Evolutionary conservation across 2,888 invertebrate species (phyloP).

Genomic region (Trichogramma evanescens): DNA sequence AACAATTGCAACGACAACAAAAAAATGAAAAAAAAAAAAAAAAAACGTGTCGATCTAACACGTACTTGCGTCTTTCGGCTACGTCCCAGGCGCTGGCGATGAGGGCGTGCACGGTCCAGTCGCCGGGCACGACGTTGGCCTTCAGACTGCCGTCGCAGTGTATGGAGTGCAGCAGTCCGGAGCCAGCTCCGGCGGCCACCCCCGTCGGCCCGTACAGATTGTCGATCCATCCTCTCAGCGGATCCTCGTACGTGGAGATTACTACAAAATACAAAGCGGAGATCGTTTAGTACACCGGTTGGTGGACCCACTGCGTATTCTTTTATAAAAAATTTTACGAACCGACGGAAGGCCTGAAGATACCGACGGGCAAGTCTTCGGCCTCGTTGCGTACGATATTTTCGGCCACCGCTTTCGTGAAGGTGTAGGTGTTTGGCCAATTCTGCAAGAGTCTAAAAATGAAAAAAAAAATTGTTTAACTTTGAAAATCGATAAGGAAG

Average conservation of each 20-base stretch:
- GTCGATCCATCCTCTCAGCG: conserved; percentile 80
- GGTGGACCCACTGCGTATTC: no score
- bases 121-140: conserved; percentile 80
- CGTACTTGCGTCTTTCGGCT: conserved; percentile 43
- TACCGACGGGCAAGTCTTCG: conserved; percentile 67
- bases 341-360: conserved; percentile 82
- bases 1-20: no score
- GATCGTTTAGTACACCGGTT: no score
- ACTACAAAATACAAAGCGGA: conserved; percentile 43
- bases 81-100: conserved; percentile 72
- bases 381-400: conserved; percentile 62
- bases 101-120: conserved; percentile 75
- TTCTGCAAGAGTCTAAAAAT: conserved; percentile 56
- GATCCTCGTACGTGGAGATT: conserved; percentile 65
- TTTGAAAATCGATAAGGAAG: not conserved
- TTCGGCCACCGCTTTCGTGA: conserved; percentile 85
- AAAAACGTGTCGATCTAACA: conserved; percentile 13
- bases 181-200: conserved; percentile 64
- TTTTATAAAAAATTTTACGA: conserved; percentile 28
- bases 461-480: not conserved
- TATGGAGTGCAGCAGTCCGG: conserved; percentile 70
- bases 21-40: not conserved
- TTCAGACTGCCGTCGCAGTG: conserved; percentile 61
- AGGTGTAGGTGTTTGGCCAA: conserved; percentile 86
- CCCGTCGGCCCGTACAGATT: conserved; percentile 86